Percentiles rank a stretch among this genome's conserved stretches.
These are phyloP conservation scores for Venusia cambrica DNA, from an alignment of 2,888 invertebrate genomes.

Conservation along the genomic window DNA sequence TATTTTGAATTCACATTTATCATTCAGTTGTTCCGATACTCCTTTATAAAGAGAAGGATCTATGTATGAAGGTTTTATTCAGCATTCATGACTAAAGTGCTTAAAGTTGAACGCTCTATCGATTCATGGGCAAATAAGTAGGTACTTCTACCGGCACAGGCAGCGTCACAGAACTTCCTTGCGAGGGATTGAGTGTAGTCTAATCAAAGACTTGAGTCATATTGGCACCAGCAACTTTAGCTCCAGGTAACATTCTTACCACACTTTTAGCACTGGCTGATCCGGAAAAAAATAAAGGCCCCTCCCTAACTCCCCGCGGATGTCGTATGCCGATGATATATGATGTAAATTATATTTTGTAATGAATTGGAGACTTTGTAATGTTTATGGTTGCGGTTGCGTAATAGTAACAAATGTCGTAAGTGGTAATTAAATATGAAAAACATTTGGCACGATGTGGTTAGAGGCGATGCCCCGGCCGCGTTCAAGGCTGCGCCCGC, in stretches of 20 bases:
- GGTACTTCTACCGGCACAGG: too few relatives aligned
- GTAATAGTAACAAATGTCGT: constrained; percentile 14
- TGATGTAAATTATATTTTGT: background rate
- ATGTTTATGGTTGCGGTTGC: constrained; percentile 3
- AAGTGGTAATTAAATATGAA: constrained; percentile 33
- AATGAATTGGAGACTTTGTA: background rate
- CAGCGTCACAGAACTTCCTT: too few relatives aligned
- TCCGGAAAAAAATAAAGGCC: too few relatives aligned
- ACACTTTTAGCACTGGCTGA: too few relatives aligned
- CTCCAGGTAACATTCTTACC: too few relatives aligned
- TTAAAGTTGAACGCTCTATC: constrained; percentile 39
- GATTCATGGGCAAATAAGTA: constrained; percentile 33
- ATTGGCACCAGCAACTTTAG: too few relatives aligned
- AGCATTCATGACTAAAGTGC: constrained; percentile 19
- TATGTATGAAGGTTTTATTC: constrained; percentile 16
- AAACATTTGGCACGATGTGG: constrained; percentile 48
- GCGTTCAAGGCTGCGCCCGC: constrained; percentile 52
- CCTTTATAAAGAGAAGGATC: constrained; percentile 8
- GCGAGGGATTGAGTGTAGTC: too few relatives aligned
- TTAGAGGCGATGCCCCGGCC: constrained; percentile 43
- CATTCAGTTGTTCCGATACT: constrained; percentile 5
- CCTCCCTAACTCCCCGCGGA: too few relatives aligned
- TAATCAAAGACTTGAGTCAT: too few relatives aligned
- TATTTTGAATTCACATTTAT: too few relatives aligned
- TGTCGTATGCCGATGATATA: too few relatives aligned